Conservation (phyloP, 2,797 vertebrate species). For the Oryzias dopingdopingensis region DNA sequence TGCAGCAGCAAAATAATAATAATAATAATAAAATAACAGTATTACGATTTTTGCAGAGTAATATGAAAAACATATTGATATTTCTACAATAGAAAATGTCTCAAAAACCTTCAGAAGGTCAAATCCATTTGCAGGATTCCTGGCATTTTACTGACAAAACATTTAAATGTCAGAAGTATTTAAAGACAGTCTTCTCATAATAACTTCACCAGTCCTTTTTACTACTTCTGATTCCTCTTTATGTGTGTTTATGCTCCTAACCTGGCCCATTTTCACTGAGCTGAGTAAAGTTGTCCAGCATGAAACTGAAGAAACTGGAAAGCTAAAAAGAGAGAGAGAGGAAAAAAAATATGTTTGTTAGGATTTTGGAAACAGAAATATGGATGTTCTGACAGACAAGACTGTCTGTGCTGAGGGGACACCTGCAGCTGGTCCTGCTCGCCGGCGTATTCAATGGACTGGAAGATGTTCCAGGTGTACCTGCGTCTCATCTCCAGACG, state of each 20-base stretch:
- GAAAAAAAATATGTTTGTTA: not conserved
- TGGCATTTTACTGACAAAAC: not conserved
- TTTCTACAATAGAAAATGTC: no score
- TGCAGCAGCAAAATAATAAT: no score
- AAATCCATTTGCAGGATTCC: no score
- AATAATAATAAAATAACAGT: no score
- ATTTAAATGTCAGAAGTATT: not conserved
- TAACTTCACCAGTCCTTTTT: not conserved
- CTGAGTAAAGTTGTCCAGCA: constrained; percentile 87
- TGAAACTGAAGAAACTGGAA: constrained; percentile 92
- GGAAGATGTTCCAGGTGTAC: constrained; percentile 92
- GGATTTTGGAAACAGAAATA: not conserved
- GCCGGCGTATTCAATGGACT: constrained; percentile 93
- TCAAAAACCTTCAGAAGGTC: no score
- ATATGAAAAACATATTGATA: no score
- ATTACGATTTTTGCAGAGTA: no score
- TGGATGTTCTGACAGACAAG: not conserved
- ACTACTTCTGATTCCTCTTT: not conserved
- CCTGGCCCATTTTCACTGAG: constrained; percentile 78
- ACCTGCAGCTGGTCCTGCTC: constrained; percentile 88
- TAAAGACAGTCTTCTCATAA: not conserved
- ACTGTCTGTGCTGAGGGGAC: not conserved
- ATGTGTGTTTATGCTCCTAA: constrained; percentile 44
- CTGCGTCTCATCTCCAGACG: constrained; percentile 86
- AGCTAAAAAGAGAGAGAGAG: constrained; percentile 73